These are phyloP conservation scores for Callaeas wilsoni DNA, from an alignment of 2,113 vertebrate species.

Conservation along the genomic window DNA sequence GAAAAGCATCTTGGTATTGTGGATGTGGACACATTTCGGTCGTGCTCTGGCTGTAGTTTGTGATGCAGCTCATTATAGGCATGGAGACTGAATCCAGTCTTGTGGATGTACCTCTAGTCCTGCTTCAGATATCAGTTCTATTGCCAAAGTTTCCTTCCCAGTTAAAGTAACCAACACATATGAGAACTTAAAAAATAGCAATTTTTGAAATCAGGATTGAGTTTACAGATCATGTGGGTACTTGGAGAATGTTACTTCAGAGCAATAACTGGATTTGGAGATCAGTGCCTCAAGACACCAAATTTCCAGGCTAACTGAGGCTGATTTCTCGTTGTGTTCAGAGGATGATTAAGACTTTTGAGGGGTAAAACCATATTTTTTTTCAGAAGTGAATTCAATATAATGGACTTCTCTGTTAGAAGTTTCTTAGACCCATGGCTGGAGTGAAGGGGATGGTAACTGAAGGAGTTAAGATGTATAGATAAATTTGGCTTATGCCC, in stretches of 20 bases:
- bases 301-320: background rate
- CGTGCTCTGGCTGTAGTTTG: background rate
- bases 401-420: background rate
- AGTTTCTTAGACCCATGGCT: background rate
- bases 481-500: background rate
- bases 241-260: background rate
- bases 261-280: background rate
- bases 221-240: background rate
- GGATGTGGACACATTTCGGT: background rate
- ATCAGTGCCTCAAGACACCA: background rate
- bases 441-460: background rate
- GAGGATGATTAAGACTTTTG: background rate
- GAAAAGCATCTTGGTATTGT: background rate
- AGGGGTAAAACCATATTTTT: background rate
- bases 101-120: background rate
- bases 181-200: background rate
- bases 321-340: background rate
- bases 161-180: background rate
- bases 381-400: background rate
- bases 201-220: background rate
- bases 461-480: background rate
- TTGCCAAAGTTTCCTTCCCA: background rate
- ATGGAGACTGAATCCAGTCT: background rate
- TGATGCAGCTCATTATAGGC: background rate
- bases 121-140: background rate